Percentiles rank a stretch among this genome's conserved stretches.
Conservation (phyloP, 1,140 invertebrate species). For the Drosophila setifemur region DNA sequence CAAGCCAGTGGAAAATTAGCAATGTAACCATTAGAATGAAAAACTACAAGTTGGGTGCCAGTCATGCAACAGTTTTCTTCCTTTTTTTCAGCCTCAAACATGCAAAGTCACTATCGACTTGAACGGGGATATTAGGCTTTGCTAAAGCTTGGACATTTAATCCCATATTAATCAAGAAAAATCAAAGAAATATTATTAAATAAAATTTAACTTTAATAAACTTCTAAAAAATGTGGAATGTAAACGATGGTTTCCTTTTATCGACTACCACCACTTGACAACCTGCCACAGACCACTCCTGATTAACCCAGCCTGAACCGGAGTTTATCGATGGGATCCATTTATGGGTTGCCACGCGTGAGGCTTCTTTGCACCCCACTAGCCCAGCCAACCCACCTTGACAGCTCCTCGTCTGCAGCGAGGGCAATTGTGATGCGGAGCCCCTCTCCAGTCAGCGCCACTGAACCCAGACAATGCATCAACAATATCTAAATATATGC, state of each 20-base stretch:
- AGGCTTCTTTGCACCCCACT: neutral
- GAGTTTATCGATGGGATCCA: constrained; percentile 29
- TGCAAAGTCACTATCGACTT: constrained; percentile 48
- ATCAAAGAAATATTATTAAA: no score
- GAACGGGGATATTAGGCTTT: constrained; percentile 7
- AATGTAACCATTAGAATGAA: constrained; percentile 46
- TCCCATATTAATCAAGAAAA: no score
- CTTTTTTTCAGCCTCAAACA: constrained; percentile 31
- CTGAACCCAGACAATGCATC: constrained; percentile 61
- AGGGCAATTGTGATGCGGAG: constrained; percentile 29
- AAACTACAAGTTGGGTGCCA: constrained; percentile 27
- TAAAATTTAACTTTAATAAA: neutral
- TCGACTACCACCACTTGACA: neutral
- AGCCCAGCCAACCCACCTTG: constrained; percentile 1
- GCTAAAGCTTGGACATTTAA: neutral
- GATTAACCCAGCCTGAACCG: constrained; percentile 33
- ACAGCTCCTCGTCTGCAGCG: constrained; percentile 34
- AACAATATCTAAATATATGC: constrained; percentile 74
- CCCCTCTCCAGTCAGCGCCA: constrained; percentile 18
- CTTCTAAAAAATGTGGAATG: neutral
- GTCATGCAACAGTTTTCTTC: constrained; percentile 62
- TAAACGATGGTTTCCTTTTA: neutral
- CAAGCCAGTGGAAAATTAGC: constrained; percentile 71
- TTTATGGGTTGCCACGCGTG: constrained; percentile 35
- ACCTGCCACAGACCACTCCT: constrained; percentile 21